Base-by-base conservation (phyloP, 2,113 vertebrate genomes). In the Seriola dumerili region DNA sequence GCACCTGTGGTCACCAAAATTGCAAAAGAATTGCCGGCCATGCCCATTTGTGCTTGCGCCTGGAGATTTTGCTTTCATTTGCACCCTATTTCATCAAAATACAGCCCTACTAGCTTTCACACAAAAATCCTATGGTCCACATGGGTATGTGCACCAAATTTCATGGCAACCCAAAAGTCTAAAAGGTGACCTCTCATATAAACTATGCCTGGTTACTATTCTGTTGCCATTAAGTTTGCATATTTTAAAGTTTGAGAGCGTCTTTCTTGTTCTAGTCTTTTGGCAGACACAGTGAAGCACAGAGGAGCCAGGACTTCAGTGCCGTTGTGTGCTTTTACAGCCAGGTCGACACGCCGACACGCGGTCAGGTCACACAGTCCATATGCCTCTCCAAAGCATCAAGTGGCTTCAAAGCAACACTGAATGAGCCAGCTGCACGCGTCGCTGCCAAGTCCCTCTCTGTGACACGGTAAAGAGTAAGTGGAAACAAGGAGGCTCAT, bases 291-390 rank as follows among this genome's bases (percentile, higher is more conserved):
- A 55, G 13, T 64, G 34, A 66, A 72, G 25, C 62, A 42, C 21
- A 48, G 42, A 58, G 42, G 58, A 54, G 67, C 76, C 76, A 78
- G 58, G 58, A 78, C 48, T 72, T 80, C 21, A 21, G 78, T 13
- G 4, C 69, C n/a, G 32, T 48, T 62, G 63, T 81, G 55, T 69
- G 66, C 29, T 85, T 82, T 79, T 77, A 87, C 68, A 86, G 80
- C 75, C 86, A 80, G 82, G 75, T 78, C 55, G 25, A 85, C 81
- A 52, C 6, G 12, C 67, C 8, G 38, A 38, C 38, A 10, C 23
- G 44, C 44, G 62, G 87, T 85, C 67, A 54, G 83, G 86, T 89
- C 87, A 88, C 69, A 36, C 34, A 42, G 66, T 63, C 72, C 55
- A 10, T 61, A 29, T 23, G 68, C 70, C 78, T 86, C 66, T 85